Base-by-base conservation (phyloP, 1,140 invertebrate genomes). In the Pentalonia nigronervosa region DNA sequence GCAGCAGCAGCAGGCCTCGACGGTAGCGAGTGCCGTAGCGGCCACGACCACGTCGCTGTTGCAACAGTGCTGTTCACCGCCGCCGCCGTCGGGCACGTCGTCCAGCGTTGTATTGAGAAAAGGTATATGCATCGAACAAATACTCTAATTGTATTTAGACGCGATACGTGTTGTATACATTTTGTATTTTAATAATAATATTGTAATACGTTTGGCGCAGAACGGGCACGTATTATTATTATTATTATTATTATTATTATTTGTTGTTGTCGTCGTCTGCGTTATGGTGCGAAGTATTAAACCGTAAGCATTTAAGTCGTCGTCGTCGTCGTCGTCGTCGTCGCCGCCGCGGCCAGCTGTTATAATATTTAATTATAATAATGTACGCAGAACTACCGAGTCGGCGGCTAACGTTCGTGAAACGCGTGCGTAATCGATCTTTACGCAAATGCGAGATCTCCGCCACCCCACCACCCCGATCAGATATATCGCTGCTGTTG, bases 41-140 rank as follows among this genome's bases (percentile, higher is more conserved):
- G 88, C 88, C 14, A 36, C 88, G 30, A 23, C 36, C 36, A n/a
- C 36, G 25, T 87, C 45, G 84, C 30, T 47, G 14, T 17, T 34
- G 9, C 87, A 56, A 9, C 87, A 89, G 21, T 89, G 89, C 56
- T 67, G 53, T 67, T 60, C 53, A 23, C 50, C 34, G 41, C 89
- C 53, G 2, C 89, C 53, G 1, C 14, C 89, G 36, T 67, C 89
- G 53, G 53, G 53, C 14, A 30, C 89, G 36, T 90, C 89, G 14
- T 90, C 50, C 14, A 90, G 89, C 89, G 89, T 36, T 11, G 89
- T 90, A 25, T 67, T 90, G 56, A 60, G 89, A 67, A 90, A 90
- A 90, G 89, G 89, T 90, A 90, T 25, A 90, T 48, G 11, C 84
- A 45, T 9, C 36, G 83, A n/a, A 30, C 30, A n/a, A 67, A 1